Percentiles rank a stretch among this genome's conserved stretches.
phyloP scores from a whole-genome alignment of 2,113 vertebrate genomes.

The Rafetus swinhoei region DNA sequence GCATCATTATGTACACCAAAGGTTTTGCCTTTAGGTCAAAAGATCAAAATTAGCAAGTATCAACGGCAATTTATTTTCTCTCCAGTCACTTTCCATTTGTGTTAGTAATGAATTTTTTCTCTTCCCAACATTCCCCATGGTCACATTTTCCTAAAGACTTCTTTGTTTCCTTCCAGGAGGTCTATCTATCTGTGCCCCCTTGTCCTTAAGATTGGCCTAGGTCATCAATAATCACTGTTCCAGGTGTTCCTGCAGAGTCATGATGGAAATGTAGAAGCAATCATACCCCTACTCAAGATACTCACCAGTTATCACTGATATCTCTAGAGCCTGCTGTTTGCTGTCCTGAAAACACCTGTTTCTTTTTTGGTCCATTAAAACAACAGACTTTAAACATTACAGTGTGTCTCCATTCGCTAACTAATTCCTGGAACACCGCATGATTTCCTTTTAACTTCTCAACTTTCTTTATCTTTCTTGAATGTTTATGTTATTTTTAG shows the following conservation, averaged over 20 bases:
- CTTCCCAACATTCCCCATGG: neutral
- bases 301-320: neutral
- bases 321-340: neutral
- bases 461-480: neutral
- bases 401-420: neutral
- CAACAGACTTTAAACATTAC: rapidly evolving
- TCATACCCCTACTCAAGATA: neutral
- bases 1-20: neutral
- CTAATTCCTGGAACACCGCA: neutral
- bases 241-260: neutral
- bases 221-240: neutral
- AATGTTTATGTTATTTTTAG: neutral
- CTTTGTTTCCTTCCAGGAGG: neutral
- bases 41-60: neutral
- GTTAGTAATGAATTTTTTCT: neutral
- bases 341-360: neutral
- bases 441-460: neutral
- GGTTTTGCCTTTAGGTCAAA: slow-evolving; percentile 3
- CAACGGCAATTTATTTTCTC: neutral
- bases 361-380: neutral
- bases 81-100: neutral
- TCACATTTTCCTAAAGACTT: neutral
- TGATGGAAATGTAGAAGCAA: neutral
- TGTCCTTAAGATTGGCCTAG: neutral
- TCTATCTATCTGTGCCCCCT: neutral